phyloP scores from a whole-genome alignment of 2,888 invertebrate genomes.

The Pyrrhosoma nymphula region DNA sequence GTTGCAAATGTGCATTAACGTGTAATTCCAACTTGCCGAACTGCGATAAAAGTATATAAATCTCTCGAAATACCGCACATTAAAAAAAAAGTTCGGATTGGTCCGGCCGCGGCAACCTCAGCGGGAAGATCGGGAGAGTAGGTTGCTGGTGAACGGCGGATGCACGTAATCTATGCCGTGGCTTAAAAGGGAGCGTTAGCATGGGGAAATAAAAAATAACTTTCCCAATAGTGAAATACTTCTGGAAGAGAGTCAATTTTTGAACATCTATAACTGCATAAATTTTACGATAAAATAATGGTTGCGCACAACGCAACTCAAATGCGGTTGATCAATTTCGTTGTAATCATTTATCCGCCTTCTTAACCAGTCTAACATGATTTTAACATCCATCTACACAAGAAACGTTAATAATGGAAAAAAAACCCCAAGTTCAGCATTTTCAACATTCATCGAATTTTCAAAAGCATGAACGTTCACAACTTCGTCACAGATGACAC shows the following conservation, averaged over 20 bases:
- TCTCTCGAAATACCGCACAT: conserved; percentile 28
- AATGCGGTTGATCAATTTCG: not conserved
- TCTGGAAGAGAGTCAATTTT: conserved; percentile 14
- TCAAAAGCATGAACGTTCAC: too few relatives aligned
- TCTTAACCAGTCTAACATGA: too few relatives aligned
- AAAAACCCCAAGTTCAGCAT: too few relatives aligned
- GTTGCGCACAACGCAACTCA: not conserved
- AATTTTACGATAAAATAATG: not conserved
- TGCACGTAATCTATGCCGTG: conserved; percentile 14
- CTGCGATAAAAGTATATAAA: conserved; percentile 46
- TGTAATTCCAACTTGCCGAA: conserved; percentile 54
- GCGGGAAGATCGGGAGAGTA: conserved; percentile 21
- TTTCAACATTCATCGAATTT: too few relatives aligned
- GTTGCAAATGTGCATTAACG: conserved; percentile 25
- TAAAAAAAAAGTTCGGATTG: not conserved
- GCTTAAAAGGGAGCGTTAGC: not conserved
- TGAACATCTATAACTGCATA: not conserved
- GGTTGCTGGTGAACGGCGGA: conserved; percentile 6
- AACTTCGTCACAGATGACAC: too few relatives aligned
- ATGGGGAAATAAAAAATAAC: not conserved
- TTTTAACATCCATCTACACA: too few relatives aligned
- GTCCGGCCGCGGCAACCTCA: conserved; percentile 18
- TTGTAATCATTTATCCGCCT: not conserved
- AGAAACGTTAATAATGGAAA: too few relatives aligned
- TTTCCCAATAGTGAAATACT: not conserved